A percentile compares a stretch with the other conserved stretches of the same genome.
Conservation (phyloP, 2,888 invertebrate genomes). For the Lacanobia wlatinum region DNA sequence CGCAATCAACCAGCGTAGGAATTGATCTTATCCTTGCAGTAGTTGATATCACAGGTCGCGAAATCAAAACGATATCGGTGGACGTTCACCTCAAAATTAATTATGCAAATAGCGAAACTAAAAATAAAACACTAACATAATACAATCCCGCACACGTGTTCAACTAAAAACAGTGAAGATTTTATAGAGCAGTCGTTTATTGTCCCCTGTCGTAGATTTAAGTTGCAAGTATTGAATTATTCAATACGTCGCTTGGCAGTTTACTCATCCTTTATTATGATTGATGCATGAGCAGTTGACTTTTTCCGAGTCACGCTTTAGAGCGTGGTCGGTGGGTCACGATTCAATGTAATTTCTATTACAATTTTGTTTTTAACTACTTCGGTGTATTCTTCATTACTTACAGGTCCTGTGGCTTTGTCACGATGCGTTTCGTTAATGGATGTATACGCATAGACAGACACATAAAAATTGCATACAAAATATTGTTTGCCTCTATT, state of each 20-base stretch:
- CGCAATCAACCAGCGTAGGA: background rate
- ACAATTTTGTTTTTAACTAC: conserved; percentile 22
- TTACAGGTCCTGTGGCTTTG: background rate
- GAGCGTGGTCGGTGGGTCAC: conserved; percentile 53
- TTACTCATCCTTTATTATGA: conserved; percentile 63
- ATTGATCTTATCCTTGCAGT: background rate
- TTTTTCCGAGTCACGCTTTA: conserved; percentile 64
- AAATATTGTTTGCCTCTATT: background rate
- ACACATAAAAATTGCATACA: background rate
- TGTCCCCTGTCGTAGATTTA: conserved; percentile 25
- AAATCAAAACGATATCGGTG: background rate
- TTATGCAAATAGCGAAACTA: conserved; percentile 32
- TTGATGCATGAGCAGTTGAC: conserved; percentile 56
- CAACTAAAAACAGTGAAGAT: conserved; percentile 32
- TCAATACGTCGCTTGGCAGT: conserved; percentile 47
- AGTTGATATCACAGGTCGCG: background rate
- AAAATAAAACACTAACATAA: conserved; percentile 19
- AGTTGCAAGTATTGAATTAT: conserved; percentile 63
- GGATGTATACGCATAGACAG: too few species aligned
- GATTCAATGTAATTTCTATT: conserved; percentile 61
- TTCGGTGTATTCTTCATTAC: conserved; percentile 15
- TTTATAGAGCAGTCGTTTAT: conserved; percentile 26
- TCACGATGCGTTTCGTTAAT: conserved; percentile 4
- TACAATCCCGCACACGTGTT: conserved; percentile 49
- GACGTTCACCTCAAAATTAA: conserved; percentile 26